phyloP scores from a whole-genome alignment of 1,140 invertebrate species.

The Acyrthosiphon pisum region DNA sequence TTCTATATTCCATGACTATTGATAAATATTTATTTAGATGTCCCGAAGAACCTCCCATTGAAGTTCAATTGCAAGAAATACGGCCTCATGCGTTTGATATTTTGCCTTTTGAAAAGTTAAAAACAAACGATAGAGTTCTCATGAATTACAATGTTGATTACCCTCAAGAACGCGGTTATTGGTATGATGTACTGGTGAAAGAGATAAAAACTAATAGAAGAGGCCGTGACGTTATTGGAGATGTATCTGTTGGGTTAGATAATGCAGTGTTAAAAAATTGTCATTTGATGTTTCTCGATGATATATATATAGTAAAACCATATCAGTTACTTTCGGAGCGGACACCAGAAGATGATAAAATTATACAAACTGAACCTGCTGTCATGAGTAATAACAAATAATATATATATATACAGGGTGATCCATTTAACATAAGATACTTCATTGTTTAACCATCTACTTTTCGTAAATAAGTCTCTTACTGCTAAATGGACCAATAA shows the following conservation, averaged over 20 bases:
- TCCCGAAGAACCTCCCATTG: conserved; percentile 66
- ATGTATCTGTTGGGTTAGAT: conserved; percentile 62
- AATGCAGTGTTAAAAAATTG: conserved; percentile 65
- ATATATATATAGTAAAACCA: conserved; percentile 68
- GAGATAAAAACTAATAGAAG: conserved; percentile 61
- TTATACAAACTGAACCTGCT: conserved; percentile 61
- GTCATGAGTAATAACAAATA: conserved; percentile 58
- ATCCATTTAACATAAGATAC: too few relatives aligned
- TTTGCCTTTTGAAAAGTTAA: conserved; percentile 68
- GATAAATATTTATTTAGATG: conserved; percentile 62
- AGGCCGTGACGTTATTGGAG: conserved; percentile 62
- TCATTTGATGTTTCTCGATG: conserved; percentile 65
- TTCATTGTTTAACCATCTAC: too few relatives aligned
- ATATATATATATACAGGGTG: too few relatives aligned
- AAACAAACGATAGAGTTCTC: conserved; percentile 72
- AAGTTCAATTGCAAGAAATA: conserved; percentile 65
- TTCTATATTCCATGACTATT: not conserved
- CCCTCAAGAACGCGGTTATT: conserved; percentile 73
- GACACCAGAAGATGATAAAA: conserved; percentile 61
- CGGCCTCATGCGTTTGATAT: conserved; percentile 72
- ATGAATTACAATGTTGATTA: conserved; percentile 80
- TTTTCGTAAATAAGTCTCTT: too few relatives aligned
- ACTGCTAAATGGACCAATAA: too few relatives aligned
- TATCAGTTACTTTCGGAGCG: conserved; percentile 64
- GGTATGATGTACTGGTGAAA: conserved; percentile 75